Percentiles rank a stretch among this genome's conserved stretches.
Conservation (phyloP, 2,797 vertebrate genomes). For the Amniataba percoides region DNA sequence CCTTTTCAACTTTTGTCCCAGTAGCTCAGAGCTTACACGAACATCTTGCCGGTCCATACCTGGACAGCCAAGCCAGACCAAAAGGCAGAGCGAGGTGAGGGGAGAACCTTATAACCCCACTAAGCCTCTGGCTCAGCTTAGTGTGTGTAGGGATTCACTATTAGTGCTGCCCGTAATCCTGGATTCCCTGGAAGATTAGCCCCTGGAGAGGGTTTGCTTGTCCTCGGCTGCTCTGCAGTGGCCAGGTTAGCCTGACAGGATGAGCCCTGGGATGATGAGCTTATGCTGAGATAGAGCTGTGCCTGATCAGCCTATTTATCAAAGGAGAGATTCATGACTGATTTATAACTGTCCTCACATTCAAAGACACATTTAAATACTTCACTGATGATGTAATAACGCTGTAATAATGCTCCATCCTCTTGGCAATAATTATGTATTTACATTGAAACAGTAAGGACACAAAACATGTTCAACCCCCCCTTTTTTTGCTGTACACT, state of each 20-base stretch:
- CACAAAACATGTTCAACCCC: neutral
- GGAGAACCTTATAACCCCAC: conserved; percentile 49
- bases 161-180: conserved; percentile 71
- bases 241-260: conserved; percentile 71
- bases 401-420: neutral
- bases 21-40: neutral
- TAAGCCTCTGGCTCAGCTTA: conserved; percentile 54
- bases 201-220: conserved; percentile 57
- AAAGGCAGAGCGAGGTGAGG: conserved; percentile 25
- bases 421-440: neutral
- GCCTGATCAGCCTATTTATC: conserved; percentile 48
- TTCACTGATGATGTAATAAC: no score
- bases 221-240: conserved; percentile 39
- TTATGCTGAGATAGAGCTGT: conserved; percentile 45
- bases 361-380: neutral
- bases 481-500: neutral
- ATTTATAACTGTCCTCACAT: conserved; percentile 1
- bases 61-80: conserved; percentile 20
- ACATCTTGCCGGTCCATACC: conserved; percentile 22
- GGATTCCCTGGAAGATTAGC: conserved; percentile 70
- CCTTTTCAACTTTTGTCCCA: conserved; percentile 16
- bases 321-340: conserved; percentile 24
- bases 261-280: conserved; percentile 61
- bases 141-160: conserved; percentile 67
- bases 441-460: neutral